phyloP scores from a whole-genome alignment of 2,113 vertebrate species.

The Pampusana beccarii region DNA sequence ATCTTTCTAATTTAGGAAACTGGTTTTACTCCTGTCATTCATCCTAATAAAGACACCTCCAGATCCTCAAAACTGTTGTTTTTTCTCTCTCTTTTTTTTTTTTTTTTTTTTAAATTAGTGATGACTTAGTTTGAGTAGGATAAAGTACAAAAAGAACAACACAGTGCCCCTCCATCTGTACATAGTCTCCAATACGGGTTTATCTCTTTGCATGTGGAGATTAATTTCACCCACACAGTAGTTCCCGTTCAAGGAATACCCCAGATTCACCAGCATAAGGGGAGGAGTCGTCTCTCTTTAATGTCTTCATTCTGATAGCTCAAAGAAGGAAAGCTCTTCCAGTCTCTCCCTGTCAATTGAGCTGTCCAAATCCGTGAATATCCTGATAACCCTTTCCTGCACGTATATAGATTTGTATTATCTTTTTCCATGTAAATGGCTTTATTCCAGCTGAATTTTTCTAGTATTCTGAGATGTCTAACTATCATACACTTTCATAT shows the following conservation, averaged over 20 bases:
- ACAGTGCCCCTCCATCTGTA: background rate
- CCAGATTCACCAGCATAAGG: background rate
- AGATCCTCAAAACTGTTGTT: background rate
- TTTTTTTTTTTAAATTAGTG: background rate
- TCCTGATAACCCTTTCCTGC: background rate
- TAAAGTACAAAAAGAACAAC: background rate
- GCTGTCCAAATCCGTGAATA: background rate
- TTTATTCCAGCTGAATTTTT: background rate
- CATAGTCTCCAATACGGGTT: fast-evolving
- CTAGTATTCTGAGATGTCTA: background rate
- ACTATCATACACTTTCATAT: background rate
- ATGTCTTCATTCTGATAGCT: background rate
- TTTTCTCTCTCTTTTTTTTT: background rate
- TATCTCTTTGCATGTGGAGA: background rate
- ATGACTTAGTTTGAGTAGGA: background rate
- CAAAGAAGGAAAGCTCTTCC: background rate
- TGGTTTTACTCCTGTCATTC: background rate
- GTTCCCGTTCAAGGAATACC: background rate
- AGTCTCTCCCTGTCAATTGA: background rate
- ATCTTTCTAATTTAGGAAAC: background rate
- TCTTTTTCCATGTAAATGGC: background rate
- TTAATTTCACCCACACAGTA: background rate
- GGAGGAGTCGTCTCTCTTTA: background rate
- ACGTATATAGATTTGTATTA: background rate
- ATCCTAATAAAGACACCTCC: background rate